Base-by-base conservation (phyloP, 2,888 invertebrate species). In the Acleris laterana region DNA sequence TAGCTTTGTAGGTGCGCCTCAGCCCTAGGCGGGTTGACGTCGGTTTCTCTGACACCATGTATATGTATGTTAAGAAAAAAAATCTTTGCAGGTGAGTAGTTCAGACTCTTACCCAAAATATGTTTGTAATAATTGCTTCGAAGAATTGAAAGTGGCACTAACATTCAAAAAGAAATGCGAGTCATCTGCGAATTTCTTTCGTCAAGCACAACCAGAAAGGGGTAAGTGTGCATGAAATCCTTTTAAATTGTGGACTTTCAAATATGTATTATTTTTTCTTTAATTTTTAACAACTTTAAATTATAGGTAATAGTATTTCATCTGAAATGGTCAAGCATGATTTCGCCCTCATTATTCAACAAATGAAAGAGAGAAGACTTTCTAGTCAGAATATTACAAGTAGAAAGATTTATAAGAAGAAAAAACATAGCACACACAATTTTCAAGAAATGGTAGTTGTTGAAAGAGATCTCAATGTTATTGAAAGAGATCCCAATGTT, bases 121-220 rank as follows among this genome's bases (percentile, higher is more conserved):
- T 70, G 65, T 77, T 13, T 76, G 75, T 61, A 69, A 71, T 38
- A 62, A 42, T 13, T 77, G 75, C 69, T 66, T 75, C 56, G 71
- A 70, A 48, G 74, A 77, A 58, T 60, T 77, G 1, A 75, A 72
- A 66, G 63, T 71, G 48, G 72, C 77, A 50, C 68, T 71, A 57
- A 25, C 68, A 32, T 76, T 77, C 66, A 77, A 74, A 70, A 72
- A 56, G 25, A 74, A 74, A 70, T 76, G 75, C 72, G 74, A 74
- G 69, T 62, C 70, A 51, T 72, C 76, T 48, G 71, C 74, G 5
- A 49, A 50, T 32, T 53, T 71, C n/a, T 76, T 76, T 63, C 70
- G 70, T 19, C 71, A 65, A 72, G 56, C 70, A 57, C 44, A 56
- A 4, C 32, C 50, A n/a, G 3, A 38, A 38, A 38, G 13, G 13